A percentile compares a stretch with the other conserved stretches of the same genome.
Evolutionary conservation across 2,113 vertebrate species (phyloP).

Genomic region (Thryonomys swinderianus): DNA sequence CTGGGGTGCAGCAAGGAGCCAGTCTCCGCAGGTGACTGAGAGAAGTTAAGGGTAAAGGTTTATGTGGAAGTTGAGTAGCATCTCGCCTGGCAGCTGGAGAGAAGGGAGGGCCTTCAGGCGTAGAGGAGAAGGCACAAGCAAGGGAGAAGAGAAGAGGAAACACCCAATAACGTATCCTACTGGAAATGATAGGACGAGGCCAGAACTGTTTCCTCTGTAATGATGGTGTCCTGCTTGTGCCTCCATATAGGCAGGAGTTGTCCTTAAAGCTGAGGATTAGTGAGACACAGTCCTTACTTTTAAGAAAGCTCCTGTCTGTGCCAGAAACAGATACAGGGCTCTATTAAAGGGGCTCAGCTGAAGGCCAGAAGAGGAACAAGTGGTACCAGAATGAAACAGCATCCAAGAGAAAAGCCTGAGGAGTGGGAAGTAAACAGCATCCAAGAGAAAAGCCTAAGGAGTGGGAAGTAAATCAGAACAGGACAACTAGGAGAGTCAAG

Average conservation of each 20-base stretch:
- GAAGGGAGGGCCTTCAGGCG: not conserved
- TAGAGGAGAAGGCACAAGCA: not conserved
- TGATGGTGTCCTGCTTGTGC: no score
- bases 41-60: not conserved
- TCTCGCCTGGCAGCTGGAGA: not conserved
- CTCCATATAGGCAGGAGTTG: not conserved
- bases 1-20: not conserved
- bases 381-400: not conserved
- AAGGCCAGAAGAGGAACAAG: not conserved
- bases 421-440: no score
- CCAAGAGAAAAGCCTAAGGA: not conserved
- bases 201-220: not conserved
- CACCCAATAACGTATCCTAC: fast-evolving
- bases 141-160: not conserved
- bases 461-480: not conserved
- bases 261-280: not conserved
- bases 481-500: not conserved
- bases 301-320: not conserved
- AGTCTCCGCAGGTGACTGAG: not conserved
- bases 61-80: not conserved
- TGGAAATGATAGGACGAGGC: not conserved
- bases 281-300: not conserved
- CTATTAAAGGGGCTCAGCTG: not conserved
- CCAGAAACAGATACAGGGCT: not conserved
- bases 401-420: not conserved